Percentiles rank a stretch among this genome's conserved stretches.
phyloP scores from a whole-genome alignment of 2,113 vertebrate species.

The Pardalotus punctatus region DNA sequence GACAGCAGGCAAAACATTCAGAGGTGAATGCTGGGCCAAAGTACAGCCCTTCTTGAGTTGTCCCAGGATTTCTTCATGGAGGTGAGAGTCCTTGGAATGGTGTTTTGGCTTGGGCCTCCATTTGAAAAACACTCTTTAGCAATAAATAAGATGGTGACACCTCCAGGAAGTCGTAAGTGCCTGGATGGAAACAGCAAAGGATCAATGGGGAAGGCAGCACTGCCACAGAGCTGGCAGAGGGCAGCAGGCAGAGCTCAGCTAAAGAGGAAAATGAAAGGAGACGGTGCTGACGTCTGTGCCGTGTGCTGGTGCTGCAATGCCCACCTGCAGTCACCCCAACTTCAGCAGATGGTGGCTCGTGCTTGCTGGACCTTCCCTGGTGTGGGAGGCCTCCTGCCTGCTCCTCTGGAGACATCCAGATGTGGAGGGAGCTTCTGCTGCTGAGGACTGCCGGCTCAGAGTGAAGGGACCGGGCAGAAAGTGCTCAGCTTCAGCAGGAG shows the following conservation, averaged over 20 bases:
- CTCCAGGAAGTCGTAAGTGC: neutral
- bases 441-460: neutral
- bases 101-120: neutral
- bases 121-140: neutral
- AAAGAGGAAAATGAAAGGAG: neutral
- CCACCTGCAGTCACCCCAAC: neutral
- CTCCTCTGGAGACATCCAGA: neutral
- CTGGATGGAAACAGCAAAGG: neutral
- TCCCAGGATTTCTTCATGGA: neutral
- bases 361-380: neutral
- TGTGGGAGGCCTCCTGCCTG: neutral
- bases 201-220: neutral
- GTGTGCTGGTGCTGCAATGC: neutral
- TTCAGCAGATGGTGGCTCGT: neutral
- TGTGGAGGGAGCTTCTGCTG: neutral
- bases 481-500: neutral
- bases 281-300: neutral
- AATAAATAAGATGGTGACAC: neutral
- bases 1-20: neutral
- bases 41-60: rapidly evolving
- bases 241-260: neutral
- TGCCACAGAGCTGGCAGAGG: neutral
- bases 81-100: rapidly evolving
- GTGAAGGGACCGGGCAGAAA: neutral
- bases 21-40: neutral